Conservation (phyloP, 1,140 invertebrate genomes). For the Drosophila repleta region DNA sequence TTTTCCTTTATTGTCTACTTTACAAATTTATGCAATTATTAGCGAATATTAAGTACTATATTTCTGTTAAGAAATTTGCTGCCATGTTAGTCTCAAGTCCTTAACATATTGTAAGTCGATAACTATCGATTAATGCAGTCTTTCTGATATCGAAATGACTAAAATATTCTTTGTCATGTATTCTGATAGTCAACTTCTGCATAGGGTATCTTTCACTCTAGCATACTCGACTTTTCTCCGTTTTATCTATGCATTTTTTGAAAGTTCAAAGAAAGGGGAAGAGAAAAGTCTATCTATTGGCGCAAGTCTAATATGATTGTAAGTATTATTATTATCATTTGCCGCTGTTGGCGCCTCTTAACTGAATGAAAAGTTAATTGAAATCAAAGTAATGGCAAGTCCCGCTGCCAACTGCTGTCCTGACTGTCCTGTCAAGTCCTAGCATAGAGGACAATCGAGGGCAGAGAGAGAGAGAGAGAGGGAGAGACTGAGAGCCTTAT, state of each 20-base stretch:
- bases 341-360: slow-evolving; percentile 43
- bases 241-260: slow-evolving; percentile 17
- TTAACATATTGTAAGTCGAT: not conserved
- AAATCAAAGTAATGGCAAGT: slow-evolving; percentile 79
- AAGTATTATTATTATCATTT: slow-evolving; percentile 79
- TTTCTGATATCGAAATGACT: no score
- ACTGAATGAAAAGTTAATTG: slow-evolving; percentile 80
- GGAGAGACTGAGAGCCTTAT: slow-evolving; percentile 45
- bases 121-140: not conserved
- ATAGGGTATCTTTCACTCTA: not conserved
- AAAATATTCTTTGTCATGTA: not conserved
- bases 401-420: slow-evolving; percentile 19
- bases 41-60: no score
- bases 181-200: no score
- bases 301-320: slow-evolving; percentile 72
- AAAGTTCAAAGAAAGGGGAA: not conserved
- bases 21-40: no score
- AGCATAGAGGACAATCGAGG: slow-evolving; percentile 6
- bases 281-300: slow-evolving; percentile 22
- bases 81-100: no score
- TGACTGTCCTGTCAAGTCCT: slow-evolving; percentile 1
- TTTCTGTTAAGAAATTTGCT: not conserved
- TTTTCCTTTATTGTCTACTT: not conserved
- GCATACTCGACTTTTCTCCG: not conserved
- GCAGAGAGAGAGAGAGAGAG: no score